Percentiles rank a stretch among this genome's conserved stretches.
Conservation (phyloP, 2,797 vertebrate species). For the Pantherophis alleghaniensis region DNA sequence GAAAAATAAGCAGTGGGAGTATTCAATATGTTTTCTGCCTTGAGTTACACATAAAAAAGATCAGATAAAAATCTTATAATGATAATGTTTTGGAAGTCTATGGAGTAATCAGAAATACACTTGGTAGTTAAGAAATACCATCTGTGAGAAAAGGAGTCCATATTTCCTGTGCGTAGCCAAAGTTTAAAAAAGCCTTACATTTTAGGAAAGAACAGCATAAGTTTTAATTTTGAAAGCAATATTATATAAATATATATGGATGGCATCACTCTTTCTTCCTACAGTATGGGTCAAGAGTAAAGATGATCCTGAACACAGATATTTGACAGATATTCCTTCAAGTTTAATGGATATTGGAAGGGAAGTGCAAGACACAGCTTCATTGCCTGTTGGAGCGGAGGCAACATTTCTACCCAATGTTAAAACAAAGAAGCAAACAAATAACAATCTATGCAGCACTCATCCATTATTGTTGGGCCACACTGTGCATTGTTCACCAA, state of each 20-base stretch:
- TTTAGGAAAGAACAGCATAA: background rate
- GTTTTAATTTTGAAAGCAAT: background rate
- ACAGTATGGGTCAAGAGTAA: background rate
- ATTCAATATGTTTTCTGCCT: background rate
- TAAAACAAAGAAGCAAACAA: background rate
- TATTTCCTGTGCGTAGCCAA: background rate
- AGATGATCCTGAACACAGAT: background rate
- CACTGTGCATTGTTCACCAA: background rate
- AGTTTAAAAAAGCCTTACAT: background rate
- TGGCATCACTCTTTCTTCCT: background rate
- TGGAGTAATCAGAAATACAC: constrained; percentile 4
- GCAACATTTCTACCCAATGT: background rate
- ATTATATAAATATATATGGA: background rate
- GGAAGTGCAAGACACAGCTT: background rate
- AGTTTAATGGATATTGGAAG: background rate
- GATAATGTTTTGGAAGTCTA: background rate
- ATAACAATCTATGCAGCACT: background rate
- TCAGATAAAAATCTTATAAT: background rate
- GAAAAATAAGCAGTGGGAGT: background rate
- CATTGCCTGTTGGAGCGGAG: background rate
- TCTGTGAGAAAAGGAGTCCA: background rate
- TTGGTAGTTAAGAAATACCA: background rate
- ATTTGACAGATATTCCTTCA: background rate
- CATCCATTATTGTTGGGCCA: background rate
- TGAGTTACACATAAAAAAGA: background rate